A percentile compares a stretch with the other conserved stretches of the same genome.
Conservation (phyloP, 2,797 vertebrate species). For the Alfaro cultratus region DNA sequence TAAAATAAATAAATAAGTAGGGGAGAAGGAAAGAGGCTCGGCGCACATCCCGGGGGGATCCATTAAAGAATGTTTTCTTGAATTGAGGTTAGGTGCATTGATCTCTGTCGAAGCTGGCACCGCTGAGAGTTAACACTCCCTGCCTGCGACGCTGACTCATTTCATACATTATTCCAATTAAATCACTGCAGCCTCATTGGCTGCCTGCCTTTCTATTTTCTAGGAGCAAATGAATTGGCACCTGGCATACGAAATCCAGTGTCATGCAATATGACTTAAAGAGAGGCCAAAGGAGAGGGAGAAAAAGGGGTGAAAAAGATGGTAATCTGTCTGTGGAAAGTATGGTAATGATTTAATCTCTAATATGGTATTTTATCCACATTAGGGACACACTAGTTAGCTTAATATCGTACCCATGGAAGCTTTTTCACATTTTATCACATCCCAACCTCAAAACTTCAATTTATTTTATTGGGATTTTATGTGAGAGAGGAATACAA, state of each 20-base stretch:
- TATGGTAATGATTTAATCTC: conserved; percentile 41
- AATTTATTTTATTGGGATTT: not conserved
- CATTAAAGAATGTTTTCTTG: conserved; percentile 88
- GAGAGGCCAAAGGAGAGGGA: conserved; percentile 20
- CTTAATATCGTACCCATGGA: conserved; percentile 36
- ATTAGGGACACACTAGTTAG: conserved; percentile 65
- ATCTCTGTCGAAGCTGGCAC: conserved; percentile 84
- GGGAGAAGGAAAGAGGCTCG: conserved; percentile 69
- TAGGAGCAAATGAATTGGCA: conserved; percentile 61
- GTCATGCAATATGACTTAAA: conserved; percentile 57
- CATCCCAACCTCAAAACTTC: not conserved
- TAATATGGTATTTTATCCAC: conserved; percentile 68
- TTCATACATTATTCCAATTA: conserved; percentile 88
- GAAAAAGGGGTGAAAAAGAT: conserved; percentile 31
- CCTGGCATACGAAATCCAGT: conserved; percentile 63
- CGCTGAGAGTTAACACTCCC: conserved; percentile 82
- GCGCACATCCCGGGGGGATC: conserved; percentile 78
- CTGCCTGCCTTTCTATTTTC: conserved; percentile 59
- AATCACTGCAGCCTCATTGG: conserved; percentile 69
- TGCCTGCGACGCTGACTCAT: conserved; percentile 80
- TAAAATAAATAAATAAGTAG: conserved; percentile 83
- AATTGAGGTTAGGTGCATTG: conserved; percentile 88
- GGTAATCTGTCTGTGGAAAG: conserved; percentile 44
- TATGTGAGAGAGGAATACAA: not conserved
- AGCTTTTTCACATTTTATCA: not conserved